Percentiles rank a stretch among this genome's conserved stretches.
Conservation (phyloP, 2,113 vertebrate genomes). For the Petrocephalus zakoni region DNA sequence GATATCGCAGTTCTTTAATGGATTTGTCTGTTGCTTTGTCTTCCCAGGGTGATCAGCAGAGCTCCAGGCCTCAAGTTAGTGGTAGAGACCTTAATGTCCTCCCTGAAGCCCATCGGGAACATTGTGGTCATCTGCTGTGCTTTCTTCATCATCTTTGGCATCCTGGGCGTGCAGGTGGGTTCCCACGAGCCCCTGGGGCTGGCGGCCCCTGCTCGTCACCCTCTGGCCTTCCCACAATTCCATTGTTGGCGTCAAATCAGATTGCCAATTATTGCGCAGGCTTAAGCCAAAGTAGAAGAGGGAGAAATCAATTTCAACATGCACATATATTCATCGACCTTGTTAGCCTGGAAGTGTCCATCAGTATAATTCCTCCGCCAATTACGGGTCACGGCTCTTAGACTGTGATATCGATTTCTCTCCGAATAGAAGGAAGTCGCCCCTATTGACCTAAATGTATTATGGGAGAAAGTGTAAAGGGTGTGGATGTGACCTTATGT, state of each 20-base stretch:
- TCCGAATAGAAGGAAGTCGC: neutral
- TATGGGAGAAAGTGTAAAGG: neutral
- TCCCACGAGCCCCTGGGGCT: neutral
- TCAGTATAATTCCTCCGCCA: slow-evolving; percentile 4
- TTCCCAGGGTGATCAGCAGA: slow-evolving; percentile 87
- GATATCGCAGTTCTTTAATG: neutral
- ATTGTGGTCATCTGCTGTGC: slow-evolving; percentile 99
- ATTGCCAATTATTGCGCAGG: neutral
- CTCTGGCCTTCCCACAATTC: neutral
- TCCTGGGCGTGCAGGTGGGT: slow-evolving; percentile 94
- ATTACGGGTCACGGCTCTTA: slow-evolving; percentile 3
- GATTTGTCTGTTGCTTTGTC: slow-evolving; percentile 30
- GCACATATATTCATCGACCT: neutral
- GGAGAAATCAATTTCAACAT: neutral
- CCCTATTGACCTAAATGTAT: neutral
- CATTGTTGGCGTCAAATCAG: neutral
- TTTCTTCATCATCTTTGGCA: slow-evolving; percentile 99
- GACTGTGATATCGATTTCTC: neutral
- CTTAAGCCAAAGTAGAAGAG: neutral
- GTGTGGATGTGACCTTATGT: neutral
- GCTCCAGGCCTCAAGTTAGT: slow-evolving; percentile 96
- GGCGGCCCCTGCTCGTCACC: neutral
- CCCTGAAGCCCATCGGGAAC: slow-evolving; percentile 96
- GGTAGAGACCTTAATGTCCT: slow-evolving; percentile 97
- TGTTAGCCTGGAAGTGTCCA: neutral